These are phyloP conservation scores for Drosophila ercepeae DNA, from an alignment of 1,140 invertebrate species.

Conservation along the genomic window DNA sequence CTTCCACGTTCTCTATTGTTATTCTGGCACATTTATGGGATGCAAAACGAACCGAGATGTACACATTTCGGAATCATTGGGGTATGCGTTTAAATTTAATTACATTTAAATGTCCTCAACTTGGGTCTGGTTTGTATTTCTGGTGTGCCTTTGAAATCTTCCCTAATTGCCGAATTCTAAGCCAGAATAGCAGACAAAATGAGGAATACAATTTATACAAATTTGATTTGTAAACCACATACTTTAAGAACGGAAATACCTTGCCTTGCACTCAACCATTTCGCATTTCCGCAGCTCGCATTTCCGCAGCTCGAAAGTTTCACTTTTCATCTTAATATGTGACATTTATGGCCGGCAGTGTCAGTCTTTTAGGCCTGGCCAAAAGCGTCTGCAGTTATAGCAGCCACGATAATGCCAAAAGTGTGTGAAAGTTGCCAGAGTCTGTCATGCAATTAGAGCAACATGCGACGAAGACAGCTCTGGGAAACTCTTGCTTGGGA, in stretches of 20 bases:
- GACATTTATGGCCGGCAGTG: slow-evolving; percentile 42
- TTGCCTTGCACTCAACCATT: slow-evolving; percentile 11
- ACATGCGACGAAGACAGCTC: slow-evolving; percentile 52
- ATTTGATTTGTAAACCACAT: no score
- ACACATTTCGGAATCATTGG: slow-evolving; percentile 23
- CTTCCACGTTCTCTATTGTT: slow-evolving; percentile 52
- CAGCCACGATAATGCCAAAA: slow-evolving; percentile 53
- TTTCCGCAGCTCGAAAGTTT: slow-evolving; percentile 40
- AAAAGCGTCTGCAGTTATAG: slow-evolving; percentile 34
- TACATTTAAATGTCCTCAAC: slow-evolving; percentile 57
- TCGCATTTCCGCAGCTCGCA: slow-evolving; percentile 26
- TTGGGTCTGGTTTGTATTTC: slow-evolving; percentile 35
- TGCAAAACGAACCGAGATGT: slow-evolving; percentile 12
- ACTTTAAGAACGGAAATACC: background rate
- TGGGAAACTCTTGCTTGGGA: slow-evolving; percentile 47
- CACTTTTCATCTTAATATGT: slow-evolving; percentile 51
- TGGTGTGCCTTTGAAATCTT: slow-evolving; percentile 16
- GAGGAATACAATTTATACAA: no score
- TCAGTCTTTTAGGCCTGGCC: slow-evolving; percentile 16
- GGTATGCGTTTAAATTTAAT: slow-evolving; percentile 66
- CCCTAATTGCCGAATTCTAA: slow-evolving; percentile 35
- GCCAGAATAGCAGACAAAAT: background rate
- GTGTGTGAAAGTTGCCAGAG: slow-evolving; percentile 56
- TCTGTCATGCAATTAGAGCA: slow-evolving; percentile 64
- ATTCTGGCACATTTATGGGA: slow-evolving; percentile 68